phyloP scores from a whole-genome alignment of 2,888 invertebrate genomes.

The Nemoura dubitans region DNA sequence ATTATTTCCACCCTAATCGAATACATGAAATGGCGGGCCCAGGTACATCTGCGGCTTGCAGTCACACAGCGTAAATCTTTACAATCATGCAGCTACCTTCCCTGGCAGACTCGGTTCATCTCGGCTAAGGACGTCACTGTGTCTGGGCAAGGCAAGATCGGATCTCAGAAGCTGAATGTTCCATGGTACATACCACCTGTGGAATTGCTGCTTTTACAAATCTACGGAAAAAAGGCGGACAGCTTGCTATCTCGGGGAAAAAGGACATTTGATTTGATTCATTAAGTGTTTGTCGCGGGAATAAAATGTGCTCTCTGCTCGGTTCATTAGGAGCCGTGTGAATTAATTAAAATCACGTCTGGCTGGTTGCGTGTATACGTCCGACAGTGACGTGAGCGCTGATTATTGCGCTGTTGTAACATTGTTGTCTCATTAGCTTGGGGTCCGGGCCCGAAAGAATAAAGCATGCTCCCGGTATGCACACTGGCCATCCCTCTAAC shows the following conservation, averaged over 20 bases:
- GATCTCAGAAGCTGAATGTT: neutral
- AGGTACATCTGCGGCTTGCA: neutral
- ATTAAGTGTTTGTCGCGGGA: neutral
- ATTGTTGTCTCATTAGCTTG: neutral
- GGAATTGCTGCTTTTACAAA: conserved; percentile 5
- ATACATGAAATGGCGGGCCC: neutral
- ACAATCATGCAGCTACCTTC: neutral
- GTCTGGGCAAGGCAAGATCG: neutral
- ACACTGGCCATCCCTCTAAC: neutral
- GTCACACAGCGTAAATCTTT: too few relatives aligned
- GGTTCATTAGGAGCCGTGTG: neutral
- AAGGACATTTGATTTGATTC: neutral
- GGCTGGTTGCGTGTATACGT: neutral
- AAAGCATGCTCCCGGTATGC: neutral
- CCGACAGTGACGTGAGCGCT: neutral
- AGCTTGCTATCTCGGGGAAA: neutral
- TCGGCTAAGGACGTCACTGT: neutral
- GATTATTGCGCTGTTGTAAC: neutral
- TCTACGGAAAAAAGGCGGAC: neutral
- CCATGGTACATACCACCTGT: neutral
- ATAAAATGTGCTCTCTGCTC: neutral
- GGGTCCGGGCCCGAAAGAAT: neutral
- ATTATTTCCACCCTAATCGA: neutral
- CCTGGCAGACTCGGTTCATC: neutral
- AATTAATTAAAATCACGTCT: neutral